phyloP scores from a whole-genome alignment of 2,888 invertebrate species.

The Agonopterix alstromeriana region DNA sequence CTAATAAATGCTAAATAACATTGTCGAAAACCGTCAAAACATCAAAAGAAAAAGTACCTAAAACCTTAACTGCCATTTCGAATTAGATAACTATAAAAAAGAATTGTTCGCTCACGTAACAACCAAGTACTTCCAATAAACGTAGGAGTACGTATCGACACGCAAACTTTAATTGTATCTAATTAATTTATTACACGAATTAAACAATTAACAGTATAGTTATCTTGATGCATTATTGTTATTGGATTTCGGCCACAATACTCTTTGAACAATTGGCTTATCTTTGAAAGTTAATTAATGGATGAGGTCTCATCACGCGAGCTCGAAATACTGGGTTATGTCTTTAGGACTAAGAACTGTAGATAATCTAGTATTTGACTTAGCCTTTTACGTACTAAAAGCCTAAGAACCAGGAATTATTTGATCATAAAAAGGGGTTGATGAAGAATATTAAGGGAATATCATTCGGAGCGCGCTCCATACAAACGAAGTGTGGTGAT shows the following conservation, averaged over 20 bases:
- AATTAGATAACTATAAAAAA: slow-evolving; percentile 35
- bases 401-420: too few relatives aligned
- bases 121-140: slow-evolving; percentile 29
- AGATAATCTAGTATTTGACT: too few relatives aligned
- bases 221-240: slow-evolving; percentile 70
- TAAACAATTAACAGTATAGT: slow-evolving; percentile 68
- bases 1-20: too few relatives aligned
- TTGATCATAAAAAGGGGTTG: too few relatives aligned
- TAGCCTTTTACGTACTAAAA: too few relatives aligned
- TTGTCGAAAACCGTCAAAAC: background rate
- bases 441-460: too few relatives aligned
- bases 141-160: slow-evolving; percentile 35
- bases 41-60: slow-evolving; percentile 18
- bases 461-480: too few relatives aligned
- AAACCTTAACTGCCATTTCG: slow-evolving; percentile 43
- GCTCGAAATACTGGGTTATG: slow-evolving; percentile 42
- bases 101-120: slow-evolving; percentile 32
- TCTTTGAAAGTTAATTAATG: slow-evolving; percentile 67
- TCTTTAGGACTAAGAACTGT: too few relatives aligned
- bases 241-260: slow-evolving; percentile 56
- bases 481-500: too few relatives aligned
- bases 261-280: slow-evolving; percentile 65
- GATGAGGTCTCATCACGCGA: slow-evolving; percentile 60
- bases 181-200: slow-evolving; percentile 75
- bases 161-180: slow-evolving; percentile 68